Evolutionary conservation across 2,888 invertebrate species (phyloP).

Genomic region (Drosophila basisetae): DNA sequence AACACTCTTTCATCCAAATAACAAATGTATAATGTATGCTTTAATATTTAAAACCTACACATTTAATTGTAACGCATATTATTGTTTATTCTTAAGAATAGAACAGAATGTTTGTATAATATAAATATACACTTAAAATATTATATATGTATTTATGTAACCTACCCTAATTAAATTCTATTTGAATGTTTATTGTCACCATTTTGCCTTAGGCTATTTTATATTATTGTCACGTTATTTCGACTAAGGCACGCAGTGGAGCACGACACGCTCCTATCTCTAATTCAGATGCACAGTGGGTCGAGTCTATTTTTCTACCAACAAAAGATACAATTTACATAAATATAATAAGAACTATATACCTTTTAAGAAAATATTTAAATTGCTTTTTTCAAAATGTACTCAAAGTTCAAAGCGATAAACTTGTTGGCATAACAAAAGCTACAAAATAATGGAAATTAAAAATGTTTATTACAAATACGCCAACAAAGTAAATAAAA

Average conservation of each 20-base stretch:
- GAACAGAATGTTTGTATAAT: not conserved
- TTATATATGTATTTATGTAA: not conserved
- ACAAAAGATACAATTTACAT: not conserved
- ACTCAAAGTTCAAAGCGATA: not conserved
- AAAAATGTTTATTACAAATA: constrained; percentile 36
- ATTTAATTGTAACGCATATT: not conserved
- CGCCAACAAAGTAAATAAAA: constrained; percentile 31
- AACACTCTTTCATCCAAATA: not conserved
- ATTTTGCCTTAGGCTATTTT: constrained; percentile 17
- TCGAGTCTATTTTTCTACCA: constrained; percentile 10
- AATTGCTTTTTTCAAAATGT: not conserved
- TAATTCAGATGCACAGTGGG: constrained; percentile 26
- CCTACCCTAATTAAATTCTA: not conserved
- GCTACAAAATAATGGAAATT: constrained; percentile 12
- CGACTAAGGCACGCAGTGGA: constrained; percentile 40
- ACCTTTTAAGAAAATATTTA: not conserved
- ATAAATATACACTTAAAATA: not conserved
- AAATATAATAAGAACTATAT: constrained; percentile 11
- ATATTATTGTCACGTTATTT: constrained; percentile 15
- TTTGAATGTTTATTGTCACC: constrained; percentile 43
- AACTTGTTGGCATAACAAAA: constrained; percentile 37
- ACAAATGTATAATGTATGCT: not conserved
- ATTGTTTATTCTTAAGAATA: not conserved
- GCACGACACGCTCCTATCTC: constrained; percentile 14
- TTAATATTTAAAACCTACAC: not conserved